Conservation (phyloP, 2,888 invertebrate species). For the Lamellibrachia satsuma region DNA sequence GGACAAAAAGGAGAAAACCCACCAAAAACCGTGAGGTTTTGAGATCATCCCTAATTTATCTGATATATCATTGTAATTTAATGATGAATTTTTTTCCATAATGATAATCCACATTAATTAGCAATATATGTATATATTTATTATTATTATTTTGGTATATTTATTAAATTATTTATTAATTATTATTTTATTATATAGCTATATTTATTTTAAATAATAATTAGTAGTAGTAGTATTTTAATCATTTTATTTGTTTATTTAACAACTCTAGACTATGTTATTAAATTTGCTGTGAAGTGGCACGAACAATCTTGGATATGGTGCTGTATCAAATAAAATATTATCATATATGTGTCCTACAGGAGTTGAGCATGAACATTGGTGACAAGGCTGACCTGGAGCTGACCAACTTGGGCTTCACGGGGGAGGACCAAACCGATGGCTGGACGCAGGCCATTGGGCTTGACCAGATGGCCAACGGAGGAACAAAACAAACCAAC, state of each 20-base stretch:
- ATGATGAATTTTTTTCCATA: too few relatives aligned
- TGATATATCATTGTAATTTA: too few relatives aligned
- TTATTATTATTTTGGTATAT: too few relatives aligned
- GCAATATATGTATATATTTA: too few relatives aligned
- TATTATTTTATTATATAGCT: too few relatives aligned
- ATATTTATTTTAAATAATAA: too few relatives aligned
- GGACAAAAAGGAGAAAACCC: background rate
- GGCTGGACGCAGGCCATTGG: background rate
- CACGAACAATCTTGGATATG: background rate
- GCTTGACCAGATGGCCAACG: background rate
- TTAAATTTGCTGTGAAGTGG: background rate
- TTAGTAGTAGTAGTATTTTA: too few relatives aligned
- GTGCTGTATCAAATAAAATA: background rate
- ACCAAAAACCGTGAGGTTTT: too few relatives aligned
- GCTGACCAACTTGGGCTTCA: background rate
- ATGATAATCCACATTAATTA: too few relatives aligned
- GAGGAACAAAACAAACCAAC: background rate
- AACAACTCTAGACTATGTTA: background rate
- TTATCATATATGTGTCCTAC: background rate
- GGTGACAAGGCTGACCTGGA: conserved; percentile 2
- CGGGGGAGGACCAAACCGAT: background rate
- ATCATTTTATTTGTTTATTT: background rate
- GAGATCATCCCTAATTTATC: too few relatives aligned
- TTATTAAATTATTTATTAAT: too few relatives aligned
- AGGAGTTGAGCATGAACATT: background rate